phyloP scores from a whole-genome alignment of 2,797 vertebrate genomes.

The Spinus olivaceus region DNA sequence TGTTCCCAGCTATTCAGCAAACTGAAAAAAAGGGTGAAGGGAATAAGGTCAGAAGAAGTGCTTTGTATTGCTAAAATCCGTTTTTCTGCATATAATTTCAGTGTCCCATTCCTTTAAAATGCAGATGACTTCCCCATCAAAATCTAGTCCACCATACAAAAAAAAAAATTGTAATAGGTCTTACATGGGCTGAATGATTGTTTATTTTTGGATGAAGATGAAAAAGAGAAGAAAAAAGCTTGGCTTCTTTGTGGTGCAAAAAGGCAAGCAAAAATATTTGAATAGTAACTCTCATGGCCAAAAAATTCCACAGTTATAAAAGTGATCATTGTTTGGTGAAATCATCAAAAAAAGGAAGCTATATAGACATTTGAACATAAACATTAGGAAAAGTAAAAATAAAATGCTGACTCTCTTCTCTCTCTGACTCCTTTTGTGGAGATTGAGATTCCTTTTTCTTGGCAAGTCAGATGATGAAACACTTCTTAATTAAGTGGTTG shows the following conservation, averaged over 20 bases:
- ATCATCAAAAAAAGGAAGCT: neutral
- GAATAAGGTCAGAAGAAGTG: neutral
- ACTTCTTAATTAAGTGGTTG: conserved; percentile 18
- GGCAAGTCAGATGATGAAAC: neutral
- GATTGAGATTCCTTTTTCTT: neutral
- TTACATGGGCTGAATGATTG: neutral
- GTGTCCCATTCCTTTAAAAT: neutral
- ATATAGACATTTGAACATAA: neutral
- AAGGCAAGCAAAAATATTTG: neutral
- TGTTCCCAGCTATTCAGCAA: neutral
- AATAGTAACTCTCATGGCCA: neutral
- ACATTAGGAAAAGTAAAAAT: neutral
- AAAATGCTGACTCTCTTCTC: neutral
- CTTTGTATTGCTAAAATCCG: neutral
- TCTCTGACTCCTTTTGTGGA: neutral
- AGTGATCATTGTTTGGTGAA: neutral
- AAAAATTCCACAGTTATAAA: neutral
- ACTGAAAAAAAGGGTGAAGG: neutral
- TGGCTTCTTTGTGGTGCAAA: neutral
- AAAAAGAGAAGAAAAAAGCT: neutral
- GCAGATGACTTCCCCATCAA: neutral
- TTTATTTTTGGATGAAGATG: neutral
- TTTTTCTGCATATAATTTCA: neutral
- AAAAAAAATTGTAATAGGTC: neutral
- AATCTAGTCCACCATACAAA: neutral